A percentile compares a stretch with the other conserved stretches of the same genome.
Conservation (phyloP, 2,797 vertebrate genomes). For the Sarcoramphus papa region DNA sequence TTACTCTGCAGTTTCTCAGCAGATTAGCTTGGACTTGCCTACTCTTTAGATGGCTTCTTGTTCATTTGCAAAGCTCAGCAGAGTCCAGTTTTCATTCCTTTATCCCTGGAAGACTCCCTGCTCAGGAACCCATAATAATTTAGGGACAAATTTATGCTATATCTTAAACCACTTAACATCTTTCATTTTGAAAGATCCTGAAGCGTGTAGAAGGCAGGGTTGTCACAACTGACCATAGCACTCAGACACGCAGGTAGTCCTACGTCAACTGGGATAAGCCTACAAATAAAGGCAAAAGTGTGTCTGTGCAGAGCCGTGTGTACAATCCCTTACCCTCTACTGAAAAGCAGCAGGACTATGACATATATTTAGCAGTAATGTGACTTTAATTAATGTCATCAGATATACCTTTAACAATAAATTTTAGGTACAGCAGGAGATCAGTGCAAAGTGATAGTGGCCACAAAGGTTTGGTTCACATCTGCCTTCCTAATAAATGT, state of each 20-base stretch:
- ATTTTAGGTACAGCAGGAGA: background rate
- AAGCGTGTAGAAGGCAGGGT: background rate
- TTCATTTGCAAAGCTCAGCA: background rate
- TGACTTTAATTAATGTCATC: background rate
- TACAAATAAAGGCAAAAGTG: background rate
- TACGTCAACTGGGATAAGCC: background rate
- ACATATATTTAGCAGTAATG: background rate
- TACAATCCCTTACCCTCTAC: background rate
- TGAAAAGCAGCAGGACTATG: background rate
- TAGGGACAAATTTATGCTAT: background rate
- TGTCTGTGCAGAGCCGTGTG: background rate
- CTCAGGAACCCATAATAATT: background rate
- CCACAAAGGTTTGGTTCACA: background rate
- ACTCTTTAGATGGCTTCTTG: background rate
- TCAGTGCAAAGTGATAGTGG: background rate
- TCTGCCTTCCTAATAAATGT: background rate
- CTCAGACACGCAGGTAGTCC: background rate
- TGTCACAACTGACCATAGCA: background rate
- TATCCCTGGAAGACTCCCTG: background rate
- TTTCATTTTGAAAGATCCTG: background rate
- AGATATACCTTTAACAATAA: background rate
- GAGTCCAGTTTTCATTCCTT: background rate
- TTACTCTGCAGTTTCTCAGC: background rate
- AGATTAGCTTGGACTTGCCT: background rate
- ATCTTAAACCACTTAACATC: background rate